A percentile compares a stretch with the other conserved stretches of the same genome.
Evolutionary conservation across 1,140 invertebrate species (phyloP).

Genomic region (Habropoda laboriosa): DNA sequence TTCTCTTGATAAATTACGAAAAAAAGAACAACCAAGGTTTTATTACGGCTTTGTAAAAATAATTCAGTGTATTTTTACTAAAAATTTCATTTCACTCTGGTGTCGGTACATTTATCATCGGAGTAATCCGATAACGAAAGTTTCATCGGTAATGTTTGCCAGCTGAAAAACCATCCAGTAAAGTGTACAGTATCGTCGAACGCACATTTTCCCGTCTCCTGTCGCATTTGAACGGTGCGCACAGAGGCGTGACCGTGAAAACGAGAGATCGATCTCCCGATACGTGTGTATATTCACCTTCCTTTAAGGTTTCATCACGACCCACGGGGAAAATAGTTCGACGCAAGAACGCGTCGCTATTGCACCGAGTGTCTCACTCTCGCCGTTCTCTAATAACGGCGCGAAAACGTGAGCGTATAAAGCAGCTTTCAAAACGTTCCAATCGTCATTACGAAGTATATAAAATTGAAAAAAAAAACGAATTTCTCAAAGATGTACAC

Average conservation of each 20-base stretch:
- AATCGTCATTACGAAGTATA: too few relatives aligned
- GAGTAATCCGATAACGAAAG: background rate
- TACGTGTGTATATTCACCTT: conserved; percentile 32
- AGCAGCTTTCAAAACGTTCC: background rate
- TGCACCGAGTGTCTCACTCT: background rate
- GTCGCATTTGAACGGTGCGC: conserved; percentile 9
- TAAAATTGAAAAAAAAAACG: too few relatives aligned
- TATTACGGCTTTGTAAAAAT: too few relatives aligned
- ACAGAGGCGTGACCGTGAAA: conserved; percentile 40
- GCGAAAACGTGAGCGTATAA: background rate
- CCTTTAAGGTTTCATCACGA: conserved; percentile 43
- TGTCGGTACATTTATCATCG: too few relatives aligned
- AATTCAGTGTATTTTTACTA: too few relatives aligned
- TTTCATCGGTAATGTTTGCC: background rate
- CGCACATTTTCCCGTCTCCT: background rate
- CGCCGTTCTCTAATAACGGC: background rate
- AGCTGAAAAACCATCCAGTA: background rate
- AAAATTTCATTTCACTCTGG: background rate
- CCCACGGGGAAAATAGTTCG: conserved; percentile 18
- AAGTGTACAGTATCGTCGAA: background rate
- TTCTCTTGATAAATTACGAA: too few relatives aligned
- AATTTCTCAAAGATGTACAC: too few relatives aligned
- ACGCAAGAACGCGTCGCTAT: background rate
- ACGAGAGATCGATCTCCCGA: conserved; percentile 35
- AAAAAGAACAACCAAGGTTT: too few relatives aligned